phyloP scores from a whole-genome alignment of 2,113 vertebrate species.

The Oryzias woworae region DNA sequence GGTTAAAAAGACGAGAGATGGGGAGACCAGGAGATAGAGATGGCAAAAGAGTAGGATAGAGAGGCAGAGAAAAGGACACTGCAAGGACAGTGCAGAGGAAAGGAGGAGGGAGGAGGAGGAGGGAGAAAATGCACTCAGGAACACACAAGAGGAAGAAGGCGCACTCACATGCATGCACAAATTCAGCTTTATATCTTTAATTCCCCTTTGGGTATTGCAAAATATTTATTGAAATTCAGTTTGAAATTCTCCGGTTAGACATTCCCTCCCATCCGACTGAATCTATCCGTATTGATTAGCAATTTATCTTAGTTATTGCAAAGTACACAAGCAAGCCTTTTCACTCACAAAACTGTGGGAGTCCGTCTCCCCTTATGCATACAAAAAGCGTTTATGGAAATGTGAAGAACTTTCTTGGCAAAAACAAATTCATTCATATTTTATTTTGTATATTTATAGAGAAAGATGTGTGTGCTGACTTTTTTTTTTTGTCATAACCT shows the following conservation, averaged over 20 bases:
- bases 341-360: too few relatives aligned
- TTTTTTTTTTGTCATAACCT: constrained; percentile 1
- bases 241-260: too few relatives aligned
- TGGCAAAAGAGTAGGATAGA: constrained; percentile 53
- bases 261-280: too few relatives aligned
- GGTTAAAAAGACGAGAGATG: constrained; percentile 40
- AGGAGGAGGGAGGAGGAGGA: constrained; percentile 52
- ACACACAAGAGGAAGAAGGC: constrained; percentile 37
- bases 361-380: too few relatives aligned
- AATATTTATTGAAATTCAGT: too few relatives aligned
- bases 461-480: background rate
- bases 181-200: constrained; percentile 20
- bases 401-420: background rate
- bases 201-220: too few relatives aligned
- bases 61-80: constrained; percentile 68
- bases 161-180: constrained; percentile 18
- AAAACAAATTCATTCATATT: background rate
- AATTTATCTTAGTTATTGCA: too few relatives aligned
- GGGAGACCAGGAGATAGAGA: constrained; percentile 61
- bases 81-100: constrained; percentile 76
- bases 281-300: too few relatives aligned
- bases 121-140: constrained; percentile 51
- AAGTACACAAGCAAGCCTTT: too few relatives aligned
- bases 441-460: background rate
- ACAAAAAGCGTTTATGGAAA: too few relatives aligned